phyloP scores from a whole-genome alignment of 2,113 vertebrate species.

The Pseudorhombus dupliciocellatus region DNA sequence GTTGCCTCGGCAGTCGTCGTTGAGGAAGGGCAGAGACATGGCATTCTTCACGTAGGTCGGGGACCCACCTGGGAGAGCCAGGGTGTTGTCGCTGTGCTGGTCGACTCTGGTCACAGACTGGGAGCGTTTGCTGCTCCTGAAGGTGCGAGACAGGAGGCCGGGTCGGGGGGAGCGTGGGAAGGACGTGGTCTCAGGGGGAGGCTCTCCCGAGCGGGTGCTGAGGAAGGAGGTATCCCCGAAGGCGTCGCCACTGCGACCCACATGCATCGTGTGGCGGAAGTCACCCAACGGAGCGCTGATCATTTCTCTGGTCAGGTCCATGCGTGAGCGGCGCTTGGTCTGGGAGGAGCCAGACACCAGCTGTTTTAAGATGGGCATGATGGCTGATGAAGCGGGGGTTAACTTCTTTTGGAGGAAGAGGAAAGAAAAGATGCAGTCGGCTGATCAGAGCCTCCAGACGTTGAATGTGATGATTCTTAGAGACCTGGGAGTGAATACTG shows the following conservation, averaged over 20 bases:
- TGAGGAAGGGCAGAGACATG: constrained; percentile 95
- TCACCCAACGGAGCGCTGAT: constrained; percentile 97
- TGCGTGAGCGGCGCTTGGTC: constrained; percentile 91
- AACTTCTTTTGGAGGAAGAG: not conserved
- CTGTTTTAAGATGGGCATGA: constrained; percentile 97
- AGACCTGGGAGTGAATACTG: not conserved
- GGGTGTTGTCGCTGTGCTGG: constrained; percentile 80
- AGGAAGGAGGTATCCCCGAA: constrained; percentile 99
- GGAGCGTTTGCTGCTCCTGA: constrained; percentile 94
- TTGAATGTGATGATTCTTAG: not conserved
- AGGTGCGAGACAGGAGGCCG: constrained; percentile 90
- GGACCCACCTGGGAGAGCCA: constrained; percentile 84
- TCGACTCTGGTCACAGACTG: constrained; percentile 93
- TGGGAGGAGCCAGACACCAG: constrained; percentile 91
- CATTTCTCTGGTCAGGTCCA: constrained; percentile 96
- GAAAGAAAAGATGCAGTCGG: not conserved
- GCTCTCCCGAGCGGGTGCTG: constrained; percentile 88
- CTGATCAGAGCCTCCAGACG: not conserved
- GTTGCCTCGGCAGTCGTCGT: constrained; percentile 80
- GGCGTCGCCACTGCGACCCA: constrained; percentile 93
- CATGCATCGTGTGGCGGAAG: constrained; percentile 99
- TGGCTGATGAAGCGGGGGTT: constrained; percentile 9
- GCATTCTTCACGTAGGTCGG: constrained; percentile 94
- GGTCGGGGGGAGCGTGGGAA: constrained; percentile 83
- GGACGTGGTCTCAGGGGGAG: constrained; percentile 67